Evolutionary conservation across 2,113 vertebrate species (phyloP).

Genomic region (Microtus oregoni): DNA sequence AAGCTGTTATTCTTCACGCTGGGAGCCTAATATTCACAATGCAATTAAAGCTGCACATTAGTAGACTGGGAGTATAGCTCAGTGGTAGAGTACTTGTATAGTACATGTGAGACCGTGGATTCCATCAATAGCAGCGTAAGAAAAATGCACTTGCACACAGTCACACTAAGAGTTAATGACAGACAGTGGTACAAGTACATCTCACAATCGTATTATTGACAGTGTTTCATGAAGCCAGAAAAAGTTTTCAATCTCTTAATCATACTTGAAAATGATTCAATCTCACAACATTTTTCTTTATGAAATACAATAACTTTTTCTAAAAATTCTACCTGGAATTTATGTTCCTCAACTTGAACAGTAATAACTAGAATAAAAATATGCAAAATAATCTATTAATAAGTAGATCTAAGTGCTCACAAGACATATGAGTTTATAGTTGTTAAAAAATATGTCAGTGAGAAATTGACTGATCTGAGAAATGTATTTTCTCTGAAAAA

Average conservation of each 20-base stretch:
- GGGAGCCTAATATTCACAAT: slow-evolving; percentile 11
- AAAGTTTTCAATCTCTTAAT: not conserved
- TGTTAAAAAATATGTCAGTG: not conserved
- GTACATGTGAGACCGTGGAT: not conserved
- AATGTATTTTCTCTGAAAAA: slow-evolving; percentile 32
- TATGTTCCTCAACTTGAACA: slow-evolving; percentile 50
- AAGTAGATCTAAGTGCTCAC: not conserved
- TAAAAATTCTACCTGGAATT: slow-evolving; percentile 16
- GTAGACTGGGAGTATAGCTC: not conserved
- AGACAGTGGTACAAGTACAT: slow-evolving; percentile 32
- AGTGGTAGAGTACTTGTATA: not conserved
- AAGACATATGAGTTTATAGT: slow-evolving; percentile 15
- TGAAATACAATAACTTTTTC: slow-evolving; percentile 20
- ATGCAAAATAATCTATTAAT: not conserved
- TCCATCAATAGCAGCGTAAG: not conserved
- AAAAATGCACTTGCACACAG: not conserved
- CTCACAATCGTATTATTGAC: slow-evolving; percentile 19
- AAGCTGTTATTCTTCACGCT: slow-evolving; percentile 30
- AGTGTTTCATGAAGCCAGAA: not conserved
- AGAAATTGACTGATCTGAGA: not conserved
- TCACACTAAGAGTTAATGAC: not conserved
- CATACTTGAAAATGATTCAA: slow-evolving; percentile 44
- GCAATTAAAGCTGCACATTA: not conserved
- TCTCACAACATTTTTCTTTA: not conserved
- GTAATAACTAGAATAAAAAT: slow-evolving; percentile 48